These are phyloP conservation scores for Malaclemys terrapin DNA, from an alignment of 2,113 vertebrate species.

Conservation along the genomic window DNA sequence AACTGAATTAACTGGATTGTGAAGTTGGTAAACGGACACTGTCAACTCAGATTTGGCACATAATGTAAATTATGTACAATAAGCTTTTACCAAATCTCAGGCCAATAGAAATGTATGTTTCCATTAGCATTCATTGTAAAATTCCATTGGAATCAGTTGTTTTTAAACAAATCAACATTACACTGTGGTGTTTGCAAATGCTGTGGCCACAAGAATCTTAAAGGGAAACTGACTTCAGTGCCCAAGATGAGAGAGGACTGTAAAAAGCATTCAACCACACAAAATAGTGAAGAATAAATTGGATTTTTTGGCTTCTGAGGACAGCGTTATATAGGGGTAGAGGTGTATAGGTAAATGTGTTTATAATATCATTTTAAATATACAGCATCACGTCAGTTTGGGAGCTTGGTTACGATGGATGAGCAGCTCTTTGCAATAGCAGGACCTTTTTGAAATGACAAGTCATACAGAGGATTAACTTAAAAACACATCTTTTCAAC, in stretches of 20 bases:
- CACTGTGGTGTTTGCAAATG: not conserved
- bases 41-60: not conserved
- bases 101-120: not conserved
- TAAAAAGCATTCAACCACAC: not conserved
- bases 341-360: not conserved
- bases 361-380: not conserved
- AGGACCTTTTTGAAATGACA: not conserved
- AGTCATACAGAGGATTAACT: not conserved
- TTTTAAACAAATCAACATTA: not conserved
- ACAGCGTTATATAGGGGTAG: too few species aligned
- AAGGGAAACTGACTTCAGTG: not conserved
- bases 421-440: not conserved
- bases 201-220: not conserved
- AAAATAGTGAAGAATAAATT: not conserved
- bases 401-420: not conserved
- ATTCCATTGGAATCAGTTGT: not conserved
- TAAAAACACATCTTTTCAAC: rapidly evolving
- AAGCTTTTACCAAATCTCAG: not conserved
- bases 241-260: not conserved
- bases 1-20: not conserved
- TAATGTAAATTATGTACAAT: not conserved
- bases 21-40: not conserved
- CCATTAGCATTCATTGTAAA: not conserved
- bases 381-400: not conserved
- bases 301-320: not conserved